A percentile compares a stretch with the other conserved stretches of the same genome.
Evolutionary conservation across 2,888 invertebrate species (phyloP).

Genomic region (Lepidochrysops patricia): DNA sequence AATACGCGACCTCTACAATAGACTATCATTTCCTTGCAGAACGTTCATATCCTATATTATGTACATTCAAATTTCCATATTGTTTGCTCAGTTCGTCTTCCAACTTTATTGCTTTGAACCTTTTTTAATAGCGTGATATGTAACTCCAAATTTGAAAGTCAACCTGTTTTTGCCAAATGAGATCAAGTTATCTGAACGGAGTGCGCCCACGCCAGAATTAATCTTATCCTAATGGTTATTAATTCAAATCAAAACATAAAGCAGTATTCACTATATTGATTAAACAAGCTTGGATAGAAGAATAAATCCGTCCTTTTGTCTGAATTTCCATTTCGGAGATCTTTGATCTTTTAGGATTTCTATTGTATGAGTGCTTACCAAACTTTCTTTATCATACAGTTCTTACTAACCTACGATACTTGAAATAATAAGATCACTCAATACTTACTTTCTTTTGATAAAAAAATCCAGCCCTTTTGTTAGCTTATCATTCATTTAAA

Average conservation of each 20-base stretch:
- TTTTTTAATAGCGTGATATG: neutral
- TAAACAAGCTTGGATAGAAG: neutral
- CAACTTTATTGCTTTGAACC: neutral
- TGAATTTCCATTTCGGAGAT: neutral
- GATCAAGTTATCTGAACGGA: neutral
- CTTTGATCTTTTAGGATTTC: neutral
- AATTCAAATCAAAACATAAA: neutral
- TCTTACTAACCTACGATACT: neutral
- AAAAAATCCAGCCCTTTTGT: neutral
- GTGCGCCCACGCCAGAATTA: neutral
- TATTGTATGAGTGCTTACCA: neutral
- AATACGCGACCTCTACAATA: slow-evolving; percentile 51
- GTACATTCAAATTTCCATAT: slow-evolving; percentile 21
- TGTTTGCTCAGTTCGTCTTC: slow-evolving; percentile 10
- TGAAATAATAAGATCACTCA: neutral
- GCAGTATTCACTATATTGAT: neutral
- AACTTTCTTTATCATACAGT: neutral
- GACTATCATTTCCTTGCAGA: slow-evolving; percentile 28
- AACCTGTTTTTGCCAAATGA: neutral
- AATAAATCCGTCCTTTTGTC: neutral
- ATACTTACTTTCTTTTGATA: neutral
- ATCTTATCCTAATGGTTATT: neutral
- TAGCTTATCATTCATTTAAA: too few relatives aligned
- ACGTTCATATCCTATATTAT: slow-evolving; percentile 26
- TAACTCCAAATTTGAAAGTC: neutral